phyloP scores from a whole-genome alignment of 2,113 vertebrate species.

The Myiozetetes cayanensis region DNA sequence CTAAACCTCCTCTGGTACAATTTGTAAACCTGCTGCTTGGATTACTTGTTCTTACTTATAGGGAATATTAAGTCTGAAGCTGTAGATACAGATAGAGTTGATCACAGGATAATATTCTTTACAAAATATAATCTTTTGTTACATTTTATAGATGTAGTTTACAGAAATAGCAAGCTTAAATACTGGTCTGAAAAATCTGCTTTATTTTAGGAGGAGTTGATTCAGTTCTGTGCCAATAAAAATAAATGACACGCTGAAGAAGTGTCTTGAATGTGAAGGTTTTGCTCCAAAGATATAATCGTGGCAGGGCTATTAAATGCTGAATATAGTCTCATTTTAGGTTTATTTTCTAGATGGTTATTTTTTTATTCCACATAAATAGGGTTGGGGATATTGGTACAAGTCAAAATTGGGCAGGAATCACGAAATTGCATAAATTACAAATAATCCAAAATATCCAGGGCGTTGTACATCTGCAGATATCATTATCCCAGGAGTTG shows the following conservation, averaged over 20 bases:
- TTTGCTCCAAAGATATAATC: neutral
- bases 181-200: neutral
- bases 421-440: neutral
- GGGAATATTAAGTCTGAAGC: neutral
- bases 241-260: neutral
- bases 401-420: neutral
- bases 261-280: neutral
- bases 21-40: neutral
- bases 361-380: conserved; percentile 18
- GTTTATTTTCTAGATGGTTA: neutral
- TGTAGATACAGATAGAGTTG: neutral
- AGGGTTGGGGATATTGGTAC: neutral
- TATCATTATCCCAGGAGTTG: neutral
- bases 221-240: neutral
- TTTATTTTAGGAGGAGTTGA: neutral
- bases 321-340: neutral
- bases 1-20: neutral
- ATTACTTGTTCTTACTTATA: neutral
- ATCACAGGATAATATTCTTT: neutral
- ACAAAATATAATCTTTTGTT: neutral
- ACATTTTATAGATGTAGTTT: conserved; percentile 10
- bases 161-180: conserved; percentile 42
- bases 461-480: neutral
- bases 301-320: neutral
- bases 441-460: neutral